These are phyloP conservation scores for Phengaris arion DNA, from an alignment of 2,888 invertebrate species.

Conservation along the genomic window DNA sequence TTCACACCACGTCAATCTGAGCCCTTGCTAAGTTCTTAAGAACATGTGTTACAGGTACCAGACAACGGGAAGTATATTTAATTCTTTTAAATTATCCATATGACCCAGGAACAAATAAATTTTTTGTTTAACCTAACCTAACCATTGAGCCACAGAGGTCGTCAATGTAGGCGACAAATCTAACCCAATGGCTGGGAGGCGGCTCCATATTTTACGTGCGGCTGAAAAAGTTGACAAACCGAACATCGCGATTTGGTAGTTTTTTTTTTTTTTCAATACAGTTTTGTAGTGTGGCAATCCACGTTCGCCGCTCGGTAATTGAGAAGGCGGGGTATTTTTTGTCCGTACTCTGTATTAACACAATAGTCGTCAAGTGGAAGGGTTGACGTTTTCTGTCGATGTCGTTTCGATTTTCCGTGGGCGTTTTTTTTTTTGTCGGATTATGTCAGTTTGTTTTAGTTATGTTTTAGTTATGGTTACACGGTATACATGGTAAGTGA, in stretches of 20 bases:
- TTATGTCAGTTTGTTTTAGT: conserved; percentile 11
- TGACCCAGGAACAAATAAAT: too few relatives aligned
- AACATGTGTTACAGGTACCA: too few relatives aligned
- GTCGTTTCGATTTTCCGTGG: conserved; percentile 21
- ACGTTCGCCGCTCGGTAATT: conserved; percentile 50
- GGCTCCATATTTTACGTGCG: background rate
- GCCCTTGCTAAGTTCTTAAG: too few relatives aligned
- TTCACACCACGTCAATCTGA: too few relatives aligned
- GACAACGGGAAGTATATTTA: too few relatives aligned
- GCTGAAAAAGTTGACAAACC: background rate
- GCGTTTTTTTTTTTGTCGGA: background rate
- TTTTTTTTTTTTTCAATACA: background rate
- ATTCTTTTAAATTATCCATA: too few relatives aligned
- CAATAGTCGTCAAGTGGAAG: conserved; percentile 44
- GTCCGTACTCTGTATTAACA: conserved; percentile 56
- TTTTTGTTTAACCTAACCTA: too few relatives aligned
- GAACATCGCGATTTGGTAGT: background rate
- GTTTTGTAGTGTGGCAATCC: conserved; percentile 4
- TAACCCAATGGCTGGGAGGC: background rate
- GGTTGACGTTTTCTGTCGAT: conserved; percentile 44
- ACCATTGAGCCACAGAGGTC: too few relatives aligned
- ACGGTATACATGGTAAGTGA: background rate
- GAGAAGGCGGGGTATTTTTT: conserved; percentile 57
- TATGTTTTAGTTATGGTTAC: background rate
- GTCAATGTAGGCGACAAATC: too few relatives aligned